A percentile compares a stretch with the other conserved stretches of the same genome.
phyloP scores from a whole-genome alignment of 2,888 invertebrate genomes.

The Nowickia ferox region DNA sequence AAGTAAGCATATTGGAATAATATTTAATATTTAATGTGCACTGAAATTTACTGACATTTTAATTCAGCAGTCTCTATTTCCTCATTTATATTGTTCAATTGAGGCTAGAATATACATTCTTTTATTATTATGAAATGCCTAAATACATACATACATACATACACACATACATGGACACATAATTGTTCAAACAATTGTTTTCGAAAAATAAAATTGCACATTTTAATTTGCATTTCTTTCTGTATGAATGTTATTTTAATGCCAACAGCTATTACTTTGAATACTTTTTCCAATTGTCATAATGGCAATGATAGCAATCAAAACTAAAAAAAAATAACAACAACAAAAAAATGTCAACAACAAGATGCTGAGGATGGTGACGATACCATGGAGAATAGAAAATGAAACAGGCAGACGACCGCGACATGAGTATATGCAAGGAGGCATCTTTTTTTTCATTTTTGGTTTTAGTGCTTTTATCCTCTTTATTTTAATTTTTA shows the following conservation, averaged over 20 bases:
- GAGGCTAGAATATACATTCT: not conserved
- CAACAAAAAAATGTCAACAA: conserved; percentile 29
- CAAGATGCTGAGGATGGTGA: conserved; percentile 37
- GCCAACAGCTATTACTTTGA: conserved; percentile 66
- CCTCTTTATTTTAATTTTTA: conserved; percentile 23
- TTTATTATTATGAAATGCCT: conserved; percentile 50
- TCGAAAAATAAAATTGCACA: conserved; percentile 21
- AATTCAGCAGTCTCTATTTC: not conserved
- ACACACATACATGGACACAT: too few relatives aligned
- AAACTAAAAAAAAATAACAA: conserved; percentile 37
- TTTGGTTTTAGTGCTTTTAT: conserved; percentile 21
- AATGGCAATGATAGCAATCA: conserved; percentile 63
- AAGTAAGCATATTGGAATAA: too few relatives aligned
- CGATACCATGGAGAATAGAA: conserved; percentile 42
- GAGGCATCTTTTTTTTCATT: not conserved
- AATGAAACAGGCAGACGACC: not conserved
- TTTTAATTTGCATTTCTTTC: conserved; percentile 48
- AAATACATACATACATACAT: conserved; percentile 2
- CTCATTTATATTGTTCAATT: not conserved
- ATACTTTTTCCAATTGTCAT: conserved; percentile 64
- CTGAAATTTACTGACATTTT: too few relatives aligned
- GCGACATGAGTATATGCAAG: not conserved
- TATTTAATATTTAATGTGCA: too few relatives aligned
- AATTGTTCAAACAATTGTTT: not conserved
- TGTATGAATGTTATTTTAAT: conserved; percentile 44